These are phyloP conservation scores for Matsumurasca onukii DNA, from an alignment of 1,140 invertebrate species.

Conservation along the genomic window DNA sequence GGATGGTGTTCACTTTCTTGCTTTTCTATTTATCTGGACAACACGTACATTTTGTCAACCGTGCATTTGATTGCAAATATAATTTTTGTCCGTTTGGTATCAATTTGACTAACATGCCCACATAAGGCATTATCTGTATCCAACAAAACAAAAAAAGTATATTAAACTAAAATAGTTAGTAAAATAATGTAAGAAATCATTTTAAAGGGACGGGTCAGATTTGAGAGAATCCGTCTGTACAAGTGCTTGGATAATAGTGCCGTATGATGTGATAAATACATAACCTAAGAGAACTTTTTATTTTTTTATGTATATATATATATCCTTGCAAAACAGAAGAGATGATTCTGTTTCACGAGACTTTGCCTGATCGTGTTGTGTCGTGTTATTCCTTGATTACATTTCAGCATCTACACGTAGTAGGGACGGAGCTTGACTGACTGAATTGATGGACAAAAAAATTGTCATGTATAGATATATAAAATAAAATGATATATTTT, in stretches of 20 bases:
- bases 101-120: too few species aligned
- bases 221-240: conserved; percentile 27
- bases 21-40: too few species aligned
- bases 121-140: neutral
- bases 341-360: conserved; percentile 1
- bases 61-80: too few species aligned
- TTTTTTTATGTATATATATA: conserved; percentile 28
- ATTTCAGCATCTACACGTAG: too few species aligned
- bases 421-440: conserved; percentile 15
- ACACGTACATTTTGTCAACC: too few species aligned
- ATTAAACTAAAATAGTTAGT: conserved; percentile 26
- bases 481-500: neutral
- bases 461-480: neutral
- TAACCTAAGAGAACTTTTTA: conserved; percentile 23
- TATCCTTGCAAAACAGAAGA: conserved; percentile 21
- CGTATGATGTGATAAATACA: conserved; percentile 30
- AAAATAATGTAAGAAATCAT: conserved; percentile 10
- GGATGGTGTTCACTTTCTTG: too few species aligned
- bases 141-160: conserved; percentile 13
- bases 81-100: too few species aligned
- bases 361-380: conserved; percentile 14
- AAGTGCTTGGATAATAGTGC: conserved; percentile 31
- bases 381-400: neutral
- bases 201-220: conserved; percentile 14
- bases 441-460: conserved; percentile 4